Evolutionary conservation across 2,888 invertebrate genomes (phyloP), one percentile per base, ranked within the genome.

Genomic region (Erebia ligea): DNA sequence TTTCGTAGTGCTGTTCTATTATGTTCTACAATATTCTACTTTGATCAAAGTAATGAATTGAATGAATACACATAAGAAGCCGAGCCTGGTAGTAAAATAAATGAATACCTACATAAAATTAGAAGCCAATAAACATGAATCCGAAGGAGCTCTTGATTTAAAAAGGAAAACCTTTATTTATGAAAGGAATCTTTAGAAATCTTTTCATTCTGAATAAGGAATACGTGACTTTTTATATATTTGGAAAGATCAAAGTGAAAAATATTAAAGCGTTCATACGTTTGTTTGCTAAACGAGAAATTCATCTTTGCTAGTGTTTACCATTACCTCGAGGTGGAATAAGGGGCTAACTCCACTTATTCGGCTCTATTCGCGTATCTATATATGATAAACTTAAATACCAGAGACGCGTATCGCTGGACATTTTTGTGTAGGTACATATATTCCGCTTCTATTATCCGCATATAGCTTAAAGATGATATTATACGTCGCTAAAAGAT

Each of bases 291-390:
- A 82, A 87, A 81, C 81, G 82, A 82, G 83, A 87, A 87, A 88
- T 86, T 88, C 86, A 87, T 89, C 84, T 89, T 89, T 86, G 86
- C 85, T 86, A 84, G 83, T 88, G 85, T 89, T 89, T 90, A 87
- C 86, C 80, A 34, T 45, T 45, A 45, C 11, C 11, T 81, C 81
- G 78, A 83, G 81, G 84, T 84, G 86, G 87, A 88, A 90, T 89
- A 89, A 89, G 34, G 34, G 34, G 6, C 34, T 34, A 89, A 90
- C 86, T 59, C 15, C 34, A n/a, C 34, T 34, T 34, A 34, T 34
- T 34, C 34, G 34, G 34, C 34, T 34, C 6, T 6, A 34, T 34
- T 34, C 34, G 34, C 34, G 34, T 34, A 34, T 34, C 34, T 34
- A 34, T 25, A 5, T 34, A 6, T 34, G 34, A 34, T 34, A 6